Base-by-base conservation (phyloP, 2,113 vertebrate genomes). In the Marmota monax region DNA sequence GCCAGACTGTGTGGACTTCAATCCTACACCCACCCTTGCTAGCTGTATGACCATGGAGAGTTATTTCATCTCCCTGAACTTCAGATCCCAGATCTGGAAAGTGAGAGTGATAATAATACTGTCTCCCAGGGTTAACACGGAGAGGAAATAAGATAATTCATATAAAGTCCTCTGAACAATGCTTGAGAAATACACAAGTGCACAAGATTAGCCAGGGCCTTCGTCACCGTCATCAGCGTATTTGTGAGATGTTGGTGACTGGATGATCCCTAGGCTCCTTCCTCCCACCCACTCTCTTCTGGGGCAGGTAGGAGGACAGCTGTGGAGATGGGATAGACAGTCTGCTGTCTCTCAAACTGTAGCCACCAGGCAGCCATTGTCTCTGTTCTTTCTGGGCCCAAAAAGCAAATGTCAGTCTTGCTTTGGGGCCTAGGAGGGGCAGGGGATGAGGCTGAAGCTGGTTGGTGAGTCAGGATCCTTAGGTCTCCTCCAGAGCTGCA, bases 351-450 rank as follows among this genome's bases (percentile, higher is more conserved):
- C 77, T 27, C 86, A 88, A 12, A 34, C 45, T 37, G 69, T 56
- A 89, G 79, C 82, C 4, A 2, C 29, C 18, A 20, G 79, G 48
- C 39, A 79, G 58, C 6, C 14, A 69, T 5, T 45, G 70, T n/a
- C 45, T 79, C 51, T 67, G 34, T 9, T 42, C 39, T 86, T 92
- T 51, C 83, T 53, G 56, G 4, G 65, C 39, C 22, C 22, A 32
- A 63, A 53, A 83, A 88, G 6, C 42, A 88, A 79, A 85, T 39
- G 45, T 67, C 79, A 76, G 56, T 77, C 22, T 84, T 84, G 87
- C 34, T 45, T 39, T 18, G 6, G 70, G 74, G 39, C 53, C 61
- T n/a, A 67, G 37, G 14, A 70, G 17, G 67, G 51, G 23, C 72
- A 84, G 45, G 61, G 79, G 29, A 17, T 0, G 39, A 45, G 3